Evolutionary conservation across 2,888 invertebrate species (phyloP).

Genomic region (Perizoma flavofasciatum): DNA sequence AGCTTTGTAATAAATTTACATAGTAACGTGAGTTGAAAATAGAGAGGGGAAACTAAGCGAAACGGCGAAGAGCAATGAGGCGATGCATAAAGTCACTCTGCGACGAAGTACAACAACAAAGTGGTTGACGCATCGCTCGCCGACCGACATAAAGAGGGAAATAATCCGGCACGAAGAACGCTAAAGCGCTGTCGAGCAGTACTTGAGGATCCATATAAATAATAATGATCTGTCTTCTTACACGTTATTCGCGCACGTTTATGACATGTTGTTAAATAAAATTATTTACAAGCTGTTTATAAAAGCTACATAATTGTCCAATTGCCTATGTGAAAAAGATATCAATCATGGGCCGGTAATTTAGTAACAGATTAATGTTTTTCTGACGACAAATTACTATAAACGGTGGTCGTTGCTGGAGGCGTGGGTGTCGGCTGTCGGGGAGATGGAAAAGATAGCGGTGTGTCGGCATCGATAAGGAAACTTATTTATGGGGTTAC

Average conservation of each 20-base stretch:
- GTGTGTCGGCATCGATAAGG: conserved; percentile 62
- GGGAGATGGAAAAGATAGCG: conserved; percentile 63
- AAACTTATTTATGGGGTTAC: conserved; percentile 58
- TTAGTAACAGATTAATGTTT: conserved; percentile 53
- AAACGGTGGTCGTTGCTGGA: conserved; percentile 58
- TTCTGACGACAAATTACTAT: conserved; percentile 64
- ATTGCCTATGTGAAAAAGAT: conserved; percentile 43
- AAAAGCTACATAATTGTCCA: conserved; percentile 35
- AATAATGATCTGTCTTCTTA: conserved; percentile 69
- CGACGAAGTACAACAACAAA: conserved; percentile 82
- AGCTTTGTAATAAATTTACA: conserved; percentile 73
- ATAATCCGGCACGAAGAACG: conserved; percentile 72
- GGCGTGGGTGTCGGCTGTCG: conserved; percentile 64
- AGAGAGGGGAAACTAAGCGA: conserved; percentile 78
- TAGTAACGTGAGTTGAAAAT: conserved; percentile 78
- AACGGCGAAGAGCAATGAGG: conserved; percentile 80
- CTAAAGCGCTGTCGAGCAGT: conserved; percentile 65
- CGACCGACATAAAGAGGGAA: conserved; percentile 70
- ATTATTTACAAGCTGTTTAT: conserved; percentile 40
- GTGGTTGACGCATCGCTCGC: conserved; percentile 77
- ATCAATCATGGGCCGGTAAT: conserved; percentile 49
- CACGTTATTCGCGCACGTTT: conserved; percentile 44
- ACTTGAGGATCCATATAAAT: conserved; percentile 71
- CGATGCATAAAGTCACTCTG: conserved; percentile 78
- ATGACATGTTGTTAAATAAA: conserved; percentile 51